phyloP scores from a whole-genome alignment of 2,113 vertebrate genomes.

The Trogon surrucura region DNA sequence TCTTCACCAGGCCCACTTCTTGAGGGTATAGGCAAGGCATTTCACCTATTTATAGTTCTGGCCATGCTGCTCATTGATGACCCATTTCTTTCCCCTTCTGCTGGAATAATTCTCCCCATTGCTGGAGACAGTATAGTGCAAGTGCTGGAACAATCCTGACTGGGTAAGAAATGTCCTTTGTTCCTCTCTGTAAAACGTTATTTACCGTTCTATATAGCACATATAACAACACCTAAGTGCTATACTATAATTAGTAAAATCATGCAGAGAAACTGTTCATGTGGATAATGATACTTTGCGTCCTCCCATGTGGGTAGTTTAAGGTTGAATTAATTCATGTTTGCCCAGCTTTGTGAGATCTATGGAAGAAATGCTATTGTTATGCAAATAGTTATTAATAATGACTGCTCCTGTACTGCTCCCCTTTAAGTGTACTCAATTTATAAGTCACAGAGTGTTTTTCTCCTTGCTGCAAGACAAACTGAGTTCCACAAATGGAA shows the following conservation, averaged over 20 bases:
- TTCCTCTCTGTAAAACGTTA: constrained; percentile 29
- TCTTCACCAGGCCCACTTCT: background rate
- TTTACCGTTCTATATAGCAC: constrained; percentile 28
- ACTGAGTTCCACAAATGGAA: background rate
- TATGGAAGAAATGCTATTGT: constrained; percentile 35
- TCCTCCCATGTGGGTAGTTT: constrained; percentile 56
- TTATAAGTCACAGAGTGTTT: constrained; percentile 44
- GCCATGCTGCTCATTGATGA: background rate
- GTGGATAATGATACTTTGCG: constrained; percentile 59
- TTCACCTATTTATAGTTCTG: background rate
- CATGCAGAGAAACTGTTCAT: constrained; percentile 55
- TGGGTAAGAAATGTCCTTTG: background rate
- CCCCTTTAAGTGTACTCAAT: constrained; percentile 28
- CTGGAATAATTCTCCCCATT: background rate
- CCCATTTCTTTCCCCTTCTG: constrained; percentile 6
- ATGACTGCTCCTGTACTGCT: constrained; percentile 32
- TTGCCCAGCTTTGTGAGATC: constrained; percentile 49
- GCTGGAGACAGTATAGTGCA: background rate
- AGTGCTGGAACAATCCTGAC: background rate
- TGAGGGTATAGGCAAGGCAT: background rate
- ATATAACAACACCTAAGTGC: constrained; percentile 53
- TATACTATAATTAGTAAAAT: constrained; percentile 68
- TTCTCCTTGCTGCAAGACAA: background rate
- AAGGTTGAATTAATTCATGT: constrained; percentile 68
- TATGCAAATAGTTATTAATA: constrained; percentile 69